These are phyloP conservation scores for Brachyhypopomus occidentalis DNA, from an alignment of 2,113 vertebrate species.

Conservation along the genomic window DNA sequence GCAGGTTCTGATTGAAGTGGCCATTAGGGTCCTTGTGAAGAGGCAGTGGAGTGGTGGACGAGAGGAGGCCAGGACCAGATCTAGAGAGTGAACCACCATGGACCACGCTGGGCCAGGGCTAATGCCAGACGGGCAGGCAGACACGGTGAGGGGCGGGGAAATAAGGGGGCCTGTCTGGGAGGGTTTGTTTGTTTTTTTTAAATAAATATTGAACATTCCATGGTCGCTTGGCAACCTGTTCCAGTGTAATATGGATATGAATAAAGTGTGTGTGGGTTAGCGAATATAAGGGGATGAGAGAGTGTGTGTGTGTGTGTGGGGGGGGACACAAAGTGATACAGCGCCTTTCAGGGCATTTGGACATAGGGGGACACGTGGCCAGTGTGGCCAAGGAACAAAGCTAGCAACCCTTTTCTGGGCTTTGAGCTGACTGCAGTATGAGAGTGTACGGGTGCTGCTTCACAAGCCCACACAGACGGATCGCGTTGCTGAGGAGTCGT, in stretches of 20 bases:
- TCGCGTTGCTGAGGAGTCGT: conserved; percentile 58
- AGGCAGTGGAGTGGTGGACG: background rate
- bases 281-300: background rate
- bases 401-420: no score
- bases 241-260: background rate
- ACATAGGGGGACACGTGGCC: no score
- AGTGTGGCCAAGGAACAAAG: no score
- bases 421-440: no score
- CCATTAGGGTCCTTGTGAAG: conserved; percentile 9
- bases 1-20: conserved; percentile 10
- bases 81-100: no score
- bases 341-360: background rate
- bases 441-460: conserved; percentile 37
- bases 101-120: conserved; percentile 5
- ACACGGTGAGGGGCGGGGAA: background rate
- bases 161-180: background rate
- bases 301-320: background rate
- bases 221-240: conserved; percentile 24
- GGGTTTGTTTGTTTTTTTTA: background rate
- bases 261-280: background rate
- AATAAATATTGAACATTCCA: conserved; percentile 2
- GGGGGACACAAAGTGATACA: background rate
- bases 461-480: conserved; percentile 59
- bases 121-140: conserved; percentile 29
- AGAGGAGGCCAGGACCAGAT: background rate